Evolutionary conservation across 2,888 invertebrate species (phyloP).

Genomic region (Cistogaster globosa): DNA sequence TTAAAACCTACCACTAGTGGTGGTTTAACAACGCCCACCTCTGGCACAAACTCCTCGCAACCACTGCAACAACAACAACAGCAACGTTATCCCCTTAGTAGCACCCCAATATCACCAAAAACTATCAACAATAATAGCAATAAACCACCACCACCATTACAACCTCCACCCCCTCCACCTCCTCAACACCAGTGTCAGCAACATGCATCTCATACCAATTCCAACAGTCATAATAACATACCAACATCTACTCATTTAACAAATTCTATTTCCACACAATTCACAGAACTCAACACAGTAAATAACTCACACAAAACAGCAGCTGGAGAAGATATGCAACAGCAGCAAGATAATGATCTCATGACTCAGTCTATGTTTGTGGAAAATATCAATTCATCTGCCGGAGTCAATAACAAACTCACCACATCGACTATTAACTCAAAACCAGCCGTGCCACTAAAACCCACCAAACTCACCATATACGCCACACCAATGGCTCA

Average conservation of each 20-base stretch:
- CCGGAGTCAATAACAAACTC: conserved; percentile 69
- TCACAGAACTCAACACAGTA: conserved; percentile 81
- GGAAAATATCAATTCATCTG: conserved; percentile 72
- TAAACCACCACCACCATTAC: conserved; percentile 79
- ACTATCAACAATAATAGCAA: conserved; percentile 74
- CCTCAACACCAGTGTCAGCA: conserved; percentile 64
- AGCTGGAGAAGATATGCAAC: conserved; percentile 59
- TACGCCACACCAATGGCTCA: conserved; percentile 90
- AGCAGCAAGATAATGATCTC: conserved; percentile 73
- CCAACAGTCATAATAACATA: conserved; percentile 62
- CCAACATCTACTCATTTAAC: conserved; percentile 73
- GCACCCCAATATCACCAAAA: conserved; percentile 73
- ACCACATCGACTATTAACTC: conserved; percentile 78
- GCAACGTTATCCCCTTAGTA: conserved; percentile 67
- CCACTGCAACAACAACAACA: conserved; percentile 57
- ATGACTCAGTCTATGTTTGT: conserved; percentile 77
- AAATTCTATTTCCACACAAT: conserved; percentile 81
- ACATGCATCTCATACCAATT: conserved; percentile 72
- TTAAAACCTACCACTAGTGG: conserved; percentile 81
- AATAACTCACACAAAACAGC: conserved; percentile 71
- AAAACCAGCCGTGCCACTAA: conserved; percentile 89
- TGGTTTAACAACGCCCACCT: conserved; percentile 74
- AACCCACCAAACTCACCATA: conserved; percentile 86
- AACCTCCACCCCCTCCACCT: conserved; percentile 80
- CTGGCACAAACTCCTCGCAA: conserved; percentile 65